These are phyloP conservation scores for Trissonchulus sp. DNA, from an alignment of 2,888 invertebrate species.

Conservation along the genomic window DNA sequence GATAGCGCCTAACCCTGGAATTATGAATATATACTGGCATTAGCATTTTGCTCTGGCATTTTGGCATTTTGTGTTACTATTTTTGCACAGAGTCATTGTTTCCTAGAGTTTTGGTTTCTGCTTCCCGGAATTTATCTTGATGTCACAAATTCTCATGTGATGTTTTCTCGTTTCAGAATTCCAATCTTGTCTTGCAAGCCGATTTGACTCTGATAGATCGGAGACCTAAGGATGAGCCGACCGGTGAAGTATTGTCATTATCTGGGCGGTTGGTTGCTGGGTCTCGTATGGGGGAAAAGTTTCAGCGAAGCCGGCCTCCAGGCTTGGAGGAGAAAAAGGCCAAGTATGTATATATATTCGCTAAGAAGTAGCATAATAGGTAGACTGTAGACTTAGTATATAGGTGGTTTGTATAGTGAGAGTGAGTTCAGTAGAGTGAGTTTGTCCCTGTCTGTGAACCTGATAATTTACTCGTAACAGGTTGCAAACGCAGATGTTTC, in stretches of 20 bases:
- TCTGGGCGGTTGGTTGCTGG: constrained; percentile 75
- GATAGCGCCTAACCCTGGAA: too few relatives aligned
- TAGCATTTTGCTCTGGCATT: too few relatives aligned
- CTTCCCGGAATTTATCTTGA: background rate
- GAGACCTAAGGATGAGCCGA: constrained; percentile 95
- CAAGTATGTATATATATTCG: constrained; percentile 62
- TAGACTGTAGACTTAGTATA: too few relatives aligned
- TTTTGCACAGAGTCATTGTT: background rate
- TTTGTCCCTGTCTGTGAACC: background rate
- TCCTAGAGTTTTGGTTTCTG: background rate
- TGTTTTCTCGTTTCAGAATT: constrained; percentile 67
- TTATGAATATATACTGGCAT: background rate
- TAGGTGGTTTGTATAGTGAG: too few relatives aligned
- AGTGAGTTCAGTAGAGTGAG: too few relatives aligned
- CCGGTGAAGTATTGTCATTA: constrained; percentile 90
- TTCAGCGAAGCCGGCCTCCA: constrained; percentile 82
- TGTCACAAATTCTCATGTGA: too few relatives aligned
- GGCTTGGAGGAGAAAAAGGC: constrained; percentile 86
- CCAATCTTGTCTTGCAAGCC: constrained; percentile 98
- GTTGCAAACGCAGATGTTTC: too few relatives aligned
- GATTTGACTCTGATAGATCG: constrained; percentile 94
- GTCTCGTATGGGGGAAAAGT: constrained; percentile 92
- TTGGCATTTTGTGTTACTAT: too few relatives aligned
- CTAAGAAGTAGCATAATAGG: constrained; percentile 5
- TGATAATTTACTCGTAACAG: too few relatives aligned